Evolutionary conservation across 2,797 vertebrate genomes (phyloP).

Genomic region (Mastacembelus armatus): DNA sequence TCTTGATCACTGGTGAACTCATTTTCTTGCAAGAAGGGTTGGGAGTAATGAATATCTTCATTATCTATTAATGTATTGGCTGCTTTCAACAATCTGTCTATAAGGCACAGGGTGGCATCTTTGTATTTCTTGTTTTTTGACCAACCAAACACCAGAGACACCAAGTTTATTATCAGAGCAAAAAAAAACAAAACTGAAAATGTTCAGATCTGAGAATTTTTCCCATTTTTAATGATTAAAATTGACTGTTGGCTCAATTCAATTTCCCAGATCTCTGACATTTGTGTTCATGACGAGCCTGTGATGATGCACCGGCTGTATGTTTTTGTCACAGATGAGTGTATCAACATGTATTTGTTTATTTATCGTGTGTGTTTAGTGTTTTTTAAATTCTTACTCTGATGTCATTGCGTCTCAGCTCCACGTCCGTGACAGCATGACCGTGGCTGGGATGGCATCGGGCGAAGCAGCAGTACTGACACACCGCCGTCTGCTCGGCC

Average conservation of each 20-base stretch:
- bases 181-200: background rate
- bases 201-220: background rate
- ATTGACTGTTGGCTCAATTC: background rate
- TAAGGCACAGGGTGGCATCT: background rate
- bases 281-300: background rate
- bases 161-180: background rate
- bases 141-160: background rate
- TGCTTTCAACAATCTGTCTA: constrained; percentile 3
- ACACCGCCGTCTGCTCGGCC: constrained; percentile 98
- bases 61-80: background rate
- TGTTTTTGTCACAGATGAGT: background rate
- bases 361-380: background rate
- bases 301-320: background rate
- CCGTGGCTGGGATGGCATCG: constrained; percentile 96
- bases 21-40: background rate
- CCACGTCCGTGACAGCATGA: constrained; percentile 96
- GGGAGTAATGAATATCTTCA: background rate
- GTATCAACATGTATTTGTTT: background rate
- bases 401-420: constrained; percentile 97
- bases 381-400: constrained; percentile 88
- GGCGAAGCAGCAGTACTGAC: constrained; percentile 99
- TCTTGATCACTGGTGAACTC: constrained; percentile 45
- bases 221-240: background rate
- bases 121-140: background rate
- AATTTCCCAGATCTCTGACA: background rate